Conservation (phyloP, 2,113 vertebrate species). For the Nematolebias whitei region DNA sequence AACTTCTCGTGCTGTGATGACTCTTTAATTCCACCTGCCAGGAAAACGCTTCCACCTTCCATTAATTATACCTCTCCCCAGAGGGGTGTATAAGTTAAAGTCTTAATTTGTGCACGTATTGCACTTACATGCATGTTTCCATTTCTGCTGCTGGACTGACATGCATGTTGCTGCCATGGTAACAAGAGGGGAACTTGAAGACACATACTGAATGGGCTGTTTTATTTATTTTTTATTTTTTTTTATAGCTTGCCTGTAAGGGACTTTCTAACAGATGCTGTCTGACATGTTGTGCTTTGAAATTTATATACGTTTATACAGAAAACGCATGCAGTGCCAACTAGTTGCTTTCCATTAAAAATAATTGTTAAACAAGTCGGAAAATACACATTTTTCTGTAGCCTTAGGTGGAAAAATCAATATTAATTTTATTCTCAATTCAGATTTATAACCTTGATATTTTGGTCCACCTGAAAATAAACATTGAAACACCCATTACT, state of each 20-base stretch:
- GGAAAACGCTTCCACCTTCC: background rate
- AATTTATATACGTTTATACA: slow-evolving; percentile 10
- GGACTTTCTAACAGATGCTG: slow-evolving; percentile 22
- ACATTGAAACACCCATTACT: background rate
- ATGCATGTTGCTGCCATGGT: slow-evolving; percentile 65
- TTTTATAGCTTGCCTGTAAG: slow-evolving; percentile 37
- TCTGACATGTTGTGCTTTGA: background rate
- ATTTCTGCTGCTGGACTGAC: slow-evolving; percentile 22
- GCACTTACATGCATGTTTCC: slow-evolving; percentile 33
- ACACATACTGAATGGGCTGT: slow-evolving; percentile 25
- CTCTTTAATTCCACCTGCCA: slow-evolving; percentile 13
- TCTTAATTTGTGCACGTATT: slow-evolving; percentile 37
- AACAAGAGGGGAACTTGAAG: slow-evolving; percentile 43
- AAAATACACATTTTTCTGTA: background rate
- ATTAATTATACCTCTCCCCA: slow-evolving; percentile 22
- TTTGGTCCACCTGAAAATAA: slow-evolving; percentile 6
- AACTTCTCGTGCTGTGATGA: slow-evolving; percentile 1
- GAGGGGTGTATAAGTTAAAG: slow-evolving; percentile 45
- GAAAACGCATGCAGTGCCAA: background rate
- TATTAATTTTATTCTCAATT: slow-evolving; percentile 7
- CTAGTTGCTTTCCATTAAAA: background rate
- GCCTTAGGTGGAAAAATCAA: slow-evolving; percentile 6
- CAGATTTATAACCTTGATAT: background rate
- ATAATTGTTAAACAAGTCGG: background rate
- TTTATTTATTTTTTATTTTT: too few species aligned